Conservation (phyloP, 2,113 vertebrate genomes). For the Notiomystis cincta region DNA sequence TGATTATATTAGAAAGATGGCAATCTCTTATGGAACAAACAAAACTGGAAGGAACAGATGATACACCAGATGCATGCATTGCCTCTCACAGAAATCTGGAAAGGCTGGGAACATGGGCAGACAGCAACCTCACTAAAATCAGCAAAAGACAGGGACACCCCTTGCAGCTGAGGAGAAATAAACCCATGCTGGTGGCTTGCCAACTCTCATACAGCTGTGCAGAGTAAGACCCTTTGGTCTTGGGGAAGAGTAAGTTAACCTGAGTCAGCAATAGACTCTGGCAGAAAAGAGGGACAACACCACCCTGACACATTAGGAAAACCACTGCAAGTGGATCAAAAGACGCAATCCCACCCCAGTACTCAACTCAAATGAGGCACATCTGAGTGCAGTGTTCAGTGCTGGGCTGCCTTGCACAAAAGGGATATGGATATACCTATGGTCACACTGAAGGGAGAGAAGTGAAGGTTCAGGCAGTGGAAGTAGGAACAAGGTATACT, state of each 20-base stretch:
- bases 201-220: accelerated
- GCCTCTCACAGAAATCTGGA: neutral
- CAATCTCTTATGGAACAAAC: accelerated
- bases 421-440: neutral
- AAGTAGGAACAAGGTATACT: neutral
- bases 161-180: neutral
- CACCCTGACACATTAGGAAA: neutral
- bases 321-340: neutral
- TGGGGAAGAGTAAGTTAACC: neutral
- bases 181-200: accelerated
- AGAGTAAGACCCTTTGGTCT: neutral
- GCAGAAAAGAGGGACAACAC: neutral
- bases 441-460: neutral
- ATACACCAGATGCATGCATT: accelerated
- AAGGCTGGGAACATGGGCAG: neutral
- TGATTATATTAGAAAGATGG: neutral
- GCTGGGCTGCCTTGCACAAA: accelerated
- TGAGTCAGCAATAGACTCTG: neutral
- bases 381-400: no score
- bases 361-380: neutral
- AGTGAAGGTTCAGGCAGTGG: neutral
- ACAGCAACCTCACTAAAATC: neutral
- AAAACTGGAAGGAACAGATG: accelerated
- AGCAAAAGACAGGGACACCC: accelerated
- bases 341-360: neutral